These are phyloP conservation scores for Paracanthobrama guichenoti DNA, from an alignment of 2,113 vertebrate species.

Conservation along the genomic window DNA sequence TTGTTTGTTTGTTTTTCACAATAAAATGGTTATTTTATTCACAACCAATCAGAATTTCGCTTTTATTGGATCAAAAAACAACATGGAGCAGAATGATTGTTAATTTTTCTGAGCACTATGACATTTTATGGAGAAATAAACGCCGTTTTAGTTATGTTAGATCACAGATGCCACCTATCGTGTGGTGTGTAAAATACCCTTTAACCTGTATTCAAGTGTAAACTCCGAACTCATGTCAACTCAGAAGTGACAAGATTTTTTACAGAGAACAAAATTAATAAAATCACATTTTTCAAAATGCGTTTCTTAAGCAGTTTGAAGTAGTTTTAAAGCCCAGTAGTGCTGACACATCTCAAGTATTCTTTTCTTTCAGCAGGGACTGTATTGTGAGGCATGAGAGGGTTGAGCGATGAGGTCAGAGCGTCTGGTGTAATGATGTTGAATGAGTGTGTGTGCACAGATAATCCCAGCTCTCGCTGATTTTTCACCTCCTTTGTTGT, in stretches of 20 bases:
- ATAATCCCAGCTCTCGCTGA: slow-evolving; percentile 34
- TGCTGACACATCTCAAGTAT: slow-evolving; percentile 6
- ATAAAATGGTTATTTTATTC: not conserved
- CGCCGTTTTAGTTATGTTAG: not conserved
- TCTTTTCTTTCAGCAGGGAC: slow-evolving; percentile 25
- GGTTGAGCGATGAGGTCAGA: slow-evolving; percentile 38
- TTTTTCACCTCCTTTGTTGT: slow-evolving; percentile 46
- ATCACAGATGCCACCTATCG: not conserved
- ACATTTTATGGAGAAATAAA: not conserved
- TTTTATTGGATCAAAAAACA: not conserved
- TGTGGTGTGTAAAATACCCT: no score
- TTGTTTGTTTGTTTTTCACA: not conserved
- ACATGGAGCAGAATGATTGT: not conserved
- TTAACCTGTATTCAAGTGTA: not conserved
- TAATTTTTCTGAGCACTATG: not conserved
- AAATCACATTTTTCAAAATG: not conserved
- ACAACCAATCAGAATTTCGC: not conserved
- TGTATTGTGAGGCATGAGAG: slow-evolving; percentile 21
- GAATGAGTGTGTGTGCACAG: slow-evolving; percentile 16
- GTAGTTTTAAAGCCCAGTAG: not conserved
- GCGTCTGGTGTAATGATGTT: not conserved
- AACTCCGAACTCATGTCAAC: not conserved
- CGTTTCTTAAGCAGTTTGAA: not conserved
- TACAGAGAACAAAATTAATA: not conserved
- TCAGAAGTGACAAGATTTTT: not conserved